These are phyloP conservation scores for Notechis scutatus DNA, from an alignment of 2,113 vertebrate species.

Conservation along the genomic window DNA sequence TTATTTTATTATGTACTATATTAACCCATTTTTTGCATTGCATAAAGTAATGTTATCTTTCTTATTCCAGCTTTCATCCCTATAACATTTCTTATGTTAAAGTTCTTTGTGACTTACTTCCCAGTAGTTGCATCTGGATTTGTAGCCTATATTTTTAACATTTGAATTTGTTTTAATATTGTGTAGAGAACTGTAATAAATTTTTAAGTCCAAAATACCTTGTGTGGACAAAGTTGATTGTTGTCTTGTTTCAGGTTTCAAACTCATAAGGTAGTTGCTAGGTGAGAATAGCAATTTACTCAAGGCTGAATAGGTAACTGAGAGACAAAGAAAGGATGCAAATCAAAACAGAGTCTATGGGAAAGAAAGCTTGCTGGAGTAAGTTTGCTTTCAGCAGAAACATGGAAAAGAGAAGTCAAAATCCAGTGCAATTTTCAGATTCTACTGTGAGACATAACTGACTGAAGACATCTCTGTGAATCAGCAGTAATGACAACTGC, in stretches of 20 bases:
- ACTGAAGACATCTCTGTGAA: background rate
- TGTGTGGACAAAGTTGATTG: background rate
- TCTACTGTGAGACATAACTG: background rate
- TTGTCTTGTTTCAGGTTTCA: background rate
- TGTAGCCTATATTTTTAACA: background rate
- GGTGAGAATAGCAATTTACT: background rate
- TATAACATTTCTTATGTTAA: background rate
- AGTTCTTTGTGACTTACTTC: background rate
- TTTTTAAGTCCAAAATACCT: conserved; percentile 17
- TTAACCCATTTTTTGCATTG: conserved; percentile 3
- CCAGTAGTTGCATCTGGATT: background rate
- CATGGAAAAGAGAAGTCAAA: background rate
- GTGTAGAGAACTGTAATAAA: conserved; percentile 11
- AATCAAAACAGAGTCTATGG: background rate
- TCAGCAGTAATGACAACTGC: background rate
- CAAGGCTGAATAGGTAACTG: background rate
- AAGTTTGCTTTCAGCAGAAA: background rate
- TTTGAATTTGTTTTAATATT: conserved; percentile 2
- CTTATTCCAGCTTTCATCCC: background rate
- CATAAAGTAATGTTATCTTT: background rate
- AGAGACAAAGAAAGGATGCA: background rate
- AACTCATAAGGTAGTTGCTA: background rate
- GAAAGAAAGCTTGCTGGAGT: background rate
- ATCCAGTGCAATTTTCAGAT: background rate
- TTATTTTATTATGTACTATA: background rate